Percentiles rank a stretch among this genome's conserved stretches.
Evolutionary conservation across 2,797 vertebrate genomes (phyloP).

Genomic region (Cheirogaleus major): DNA sequence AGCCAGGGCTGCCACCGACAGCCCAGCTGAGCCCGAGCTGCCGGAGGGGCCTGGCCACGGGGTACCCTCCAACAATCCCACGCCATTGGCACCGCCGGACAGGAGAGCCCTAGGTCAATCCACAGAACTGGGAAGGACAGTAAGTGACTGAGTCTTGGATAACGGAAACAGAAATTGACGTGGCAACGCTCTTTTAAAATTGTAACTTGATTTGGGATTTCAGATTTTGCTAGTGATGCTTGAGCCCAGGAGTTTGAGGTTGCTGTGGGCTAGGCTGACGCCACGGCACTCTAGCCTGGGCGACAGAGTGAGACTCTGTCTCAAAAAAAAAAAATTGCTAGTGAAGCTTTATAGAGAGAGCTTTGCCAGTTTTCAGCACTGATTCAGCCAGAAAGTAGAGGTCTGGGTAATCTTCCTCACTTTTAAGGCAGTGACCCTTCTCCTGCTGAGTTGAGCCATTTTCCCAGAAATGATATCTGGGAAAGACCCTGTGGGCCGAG

Average conservation of each 20-base stretch:
- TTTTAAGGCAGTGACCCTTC: background rate
- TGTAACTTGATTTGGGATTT: background rate
- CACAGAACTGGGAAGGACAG: too few relatives aligned
- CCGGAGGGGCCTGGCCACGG: background rate
- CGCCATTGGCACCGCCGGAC: accelerated
- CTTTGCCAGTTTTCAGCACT: background rate
- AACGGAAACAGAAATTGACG: background rate
- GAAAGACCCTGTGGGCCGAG: accelerated
- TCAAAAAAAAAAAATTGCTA: too few relatives aligned
- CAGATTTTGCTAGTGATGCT: background rate
- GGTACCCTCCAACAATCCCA: background rate
- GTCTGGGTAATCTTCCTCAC: background rate
- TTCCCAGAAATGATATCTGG: background rate
- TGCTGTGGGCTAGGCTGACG: too few relatives aligned
- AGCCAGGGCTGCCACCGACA: too few relatives aligned
- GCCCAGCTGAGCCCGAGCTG: background rate
- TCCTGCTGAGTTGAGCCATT: accelerated
- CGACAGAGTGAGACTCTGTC: too few relatives aligned
- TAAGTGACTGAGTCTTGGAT: background rate
- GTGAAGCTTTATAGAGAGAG: background rate
- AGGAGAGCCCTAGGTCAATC: background rate
- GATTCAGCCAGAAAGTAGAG: background rate
- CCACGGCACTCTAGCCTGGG: too few relatives aligned
- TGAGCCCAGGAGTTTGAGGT: too few relatives aligned
- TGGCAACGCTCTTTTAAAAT: background rate